Evolutionary conservation across 1,140 invertebrate species (phyloP).

Genomic region (Lepidurus apus): DNA sequence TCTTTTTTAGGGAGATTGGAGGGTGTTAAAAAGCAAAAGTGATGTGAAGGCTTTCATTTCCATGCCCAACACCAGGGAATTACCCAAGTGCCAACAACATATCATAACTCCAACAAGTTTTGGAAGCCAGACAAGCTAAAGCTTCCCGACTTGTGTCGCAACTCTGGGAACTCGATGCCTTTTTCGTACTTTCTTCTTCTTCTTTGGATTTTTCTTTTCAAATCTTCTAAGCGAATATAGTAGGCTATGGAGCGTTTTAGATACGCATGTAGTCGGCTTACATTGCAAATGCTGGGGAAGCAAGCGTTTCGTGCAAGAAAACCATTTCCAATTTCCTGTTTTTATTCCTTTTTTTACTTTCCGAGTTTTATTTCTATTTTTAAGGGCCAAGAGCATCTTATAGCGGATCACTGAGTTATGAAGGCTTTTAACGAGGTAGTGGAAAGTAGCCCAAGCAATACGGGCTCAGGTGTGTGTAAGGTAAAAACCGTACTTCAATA

Average conservation of each 20-base stretch:
- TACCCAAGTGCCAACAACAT: neutral
- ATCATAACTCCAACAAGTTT: neutral
- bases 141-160: neutral
- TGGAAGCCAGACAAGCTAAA: neutral
- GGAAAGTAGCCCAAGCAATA: neutral
- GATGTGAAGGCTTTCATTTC: neutral
- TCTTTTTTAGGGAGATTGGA: neutral
- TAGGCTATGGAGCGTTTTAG: too few relatives aligned
- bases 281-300: too few relatives aligned
- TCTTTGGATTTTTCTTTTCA: too few relatives aligned
- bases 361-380: neutral
- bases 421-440: conserved; percentile 8
- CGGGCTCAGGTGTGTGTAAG: neutral
- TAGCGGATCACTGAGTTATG: neutral
- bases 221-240: too few relatives aligned
- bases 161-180: too few relatives aligned
- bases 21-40: neutral
- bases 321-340: neutral
- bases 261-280: too few relatives aligned
- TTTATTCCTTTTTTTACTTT: neutral
- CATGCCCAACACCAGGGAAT: neutral
- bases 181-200: too few relatives aligned
- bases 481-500: neutral
- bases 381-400: neutral
- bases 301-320: too few relatives aligned